These are phyloP conservation scores for Dolichoris vasculosae DNA, from an alignment of 1,140 invertebrate species.

Conservation along the genomic window DNA sequence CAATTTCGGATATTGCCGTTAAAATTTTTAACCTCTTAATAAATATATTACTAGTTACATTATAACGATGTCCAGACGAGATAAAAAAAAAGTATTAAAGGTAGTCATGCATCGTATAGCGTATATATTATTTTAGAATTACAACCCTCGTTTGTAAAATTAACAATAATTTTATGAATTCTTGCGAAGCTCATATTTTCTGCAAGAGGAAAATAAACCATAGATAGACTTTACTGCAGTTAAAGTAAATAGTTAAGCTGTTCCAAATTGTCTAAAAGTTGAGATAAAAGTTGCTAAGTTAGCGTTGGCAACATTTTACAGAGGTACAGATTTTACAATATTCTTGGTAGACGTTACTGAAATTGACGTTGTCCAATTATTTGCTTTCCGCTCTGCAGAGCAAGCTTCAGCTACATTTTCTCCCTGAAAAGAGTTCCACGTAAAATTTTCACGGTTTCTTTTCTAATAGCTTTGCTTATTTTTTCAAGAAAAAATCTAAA, in stretches of 20 bases:
- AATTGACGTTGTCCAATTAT: constrained; percentile 43
- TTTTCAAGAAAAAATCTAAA: background rate
- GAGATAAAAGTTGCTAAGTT: background rate
- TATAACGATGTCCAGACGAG: background rate
- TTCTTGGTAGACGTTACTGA: constrained; percentile 43
- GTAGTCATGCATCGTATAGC: background rate
- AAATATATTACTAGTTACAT: background rate
- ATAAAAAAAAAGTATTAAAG: background rate
- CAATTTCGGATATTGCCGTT: background rate
- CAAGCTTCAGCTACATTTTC: background rate
- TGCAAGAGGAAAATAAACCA: background rate
- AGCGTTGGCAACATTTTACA: background rate
- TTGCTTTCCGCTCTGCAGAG: constrained; percentile 40
- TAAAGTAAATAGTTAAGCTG: constrained; percentile 13
- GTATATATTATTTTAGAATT: background rate
- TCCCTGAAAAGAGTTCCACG: constrained; percentile 5
- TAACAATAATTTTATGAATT: constrained; percentile 25
- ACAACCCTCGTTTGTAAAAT: constrained; percentile 6
- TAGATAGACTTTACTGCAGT: background rate
- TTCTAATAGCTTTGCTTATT: background rate
- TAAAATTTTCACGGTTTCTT: constrained; percentile 24
- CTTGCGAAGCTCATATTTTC: background rate
- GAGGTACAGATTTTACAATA: constrained; percentile 14
- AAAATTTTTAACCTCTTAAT: background rate
- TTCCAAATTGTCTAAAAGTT: constrained; percentile 12